These are phyloP conservation scores for Drosophila nasuta DNA, from an alignment of 1,140 invertebrate species.

Conservation along the genomic window DNA sequence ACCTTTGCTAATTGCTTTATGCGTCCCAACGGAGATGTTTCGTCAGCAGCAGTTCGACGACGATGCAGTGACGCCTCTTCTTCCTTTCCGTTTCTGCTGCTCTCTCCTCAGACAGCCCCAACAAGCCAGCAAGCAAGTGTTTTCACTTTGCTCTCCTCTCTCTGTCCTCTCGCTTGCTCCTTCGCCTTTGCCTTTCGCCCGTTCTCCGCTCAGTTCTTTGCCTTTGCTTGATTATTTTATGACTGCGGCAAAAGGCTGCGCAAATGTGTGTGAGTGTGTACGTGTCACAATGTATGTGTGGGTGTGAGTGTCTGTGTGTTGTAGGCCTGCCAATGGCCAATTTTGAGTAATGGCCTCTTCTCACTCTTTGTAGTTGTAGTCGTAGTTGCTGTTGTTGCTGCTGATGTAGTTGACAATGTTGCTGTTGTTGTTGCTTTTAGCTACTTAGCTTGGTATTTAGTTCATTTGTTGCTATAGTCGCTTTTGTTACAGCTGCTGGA, in stretches of 20 bases:
- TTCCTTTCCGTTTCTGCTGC: background rate
- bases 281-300: slow-evolving; percentile 26
- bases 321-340: slow-evolving; percentile 71
- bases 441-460: slow-evolving; percentile 48
- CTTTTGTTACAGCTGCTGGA: slow-evolving; percentile 60
- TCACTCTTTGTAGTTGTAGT: slow-evolving; percentile 52
- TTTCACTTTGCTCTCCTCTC: slow-evolving; percentile 7
- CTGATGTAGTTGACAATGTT: slow-evolving; percentile 26
- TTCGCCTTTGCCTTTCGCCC: background rate
- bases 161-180: slow-evolving; percentile 7
- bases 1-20: slow-evolving; percentile 82
- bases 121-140: background rate
- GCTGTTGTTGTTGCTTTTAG: slow-evolving; percentile 27
- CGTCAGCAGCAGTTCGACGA: slow-evolving; percentile 71
- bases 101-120: slow-evolving; percentile 1
- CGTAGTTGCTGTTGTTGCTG: slow-evolving; percentile 21
- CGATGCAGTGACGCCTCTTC: slow-evolving; percentile 26
- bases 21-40: slow-evolving; percentile 78
- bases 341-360: slow-evolving; percentile 63
- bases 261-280: slow-evolving; percentile 43
- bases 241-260: slow-evolving; percentile 72
- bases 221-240: slow-evolving; percentile 81
- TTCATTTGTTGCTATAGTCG: slow-evolving; percentile 58
- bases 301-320: slow-evolving; percentile 37
- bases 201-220: slow-evolving; percentile 35